Evolutionary conservation across 2,888 invertebrate species (phyloP).

Genomic region (Acronicta alni): DNA sequence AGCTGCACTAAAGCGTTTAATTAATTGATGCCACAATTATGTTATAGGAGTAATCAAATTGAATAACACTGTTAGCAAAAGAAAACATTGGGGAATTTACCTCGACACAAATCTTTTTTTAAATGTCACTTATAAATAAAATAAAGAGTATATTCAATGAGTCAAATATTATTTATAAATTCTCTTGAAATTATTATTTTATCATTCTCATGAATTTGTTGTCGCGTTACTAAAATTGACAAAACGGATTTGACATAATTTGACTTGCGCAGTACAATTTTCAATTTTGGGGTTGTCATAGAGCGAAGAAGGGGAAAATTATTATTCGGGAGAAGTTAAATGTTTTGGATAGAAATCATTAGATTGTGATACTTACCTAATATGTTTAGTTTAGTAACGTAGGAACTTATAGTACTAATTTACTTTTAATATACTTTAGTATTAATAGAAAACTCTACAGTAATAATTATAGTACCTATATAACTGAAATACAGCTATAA

Average conservation of each 20-base stretch:
- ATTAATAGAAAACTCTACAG: too few species aligned
- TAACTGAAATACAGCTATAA: too few species aligned
- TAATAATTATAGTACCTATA: too few species aligned
- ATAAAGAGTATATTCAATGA: neutral
- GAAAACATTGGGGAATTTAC: conserved; percentile 13
- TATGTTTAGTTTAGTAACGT: too few species aligned
- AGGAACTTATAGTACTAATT: neutral
- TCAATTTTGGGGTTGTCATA: conserved; percentile 58
- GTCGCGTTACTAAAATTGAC: conserved; percentile 50
- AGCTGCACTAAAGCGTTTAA: neutral
- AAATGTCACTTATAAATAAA: conserved; percentile 1
- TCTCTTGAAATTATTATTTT: conserved; percentile 20
- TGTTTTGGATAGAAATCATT: neutral
- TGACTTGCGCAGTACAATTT: conserved; percentile 69
- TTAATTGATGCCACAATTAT: neutral
- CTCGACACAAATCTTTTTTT: conserved; percentile 25
- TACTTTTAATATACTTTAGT: too few species aligned
- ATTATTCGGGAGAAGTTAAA: conserved; percentile 22
- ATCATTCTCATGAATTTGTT: conserved; percentile 46
- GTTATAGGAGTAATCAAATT: conserved; percentile 25
- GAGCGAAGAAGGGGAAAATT: conserved; percentile 14
- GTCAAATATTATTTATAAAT: conserved; percentile 4
- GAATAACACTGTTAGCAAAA: conserved; percentile 1
- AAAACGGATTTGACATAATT: conserved; percentile 64
- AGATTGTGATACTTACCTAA: too few species aligned